Conservation (phyloP, 1,140 invertebrate species). For the Latrodectus geometricus region DNA sequence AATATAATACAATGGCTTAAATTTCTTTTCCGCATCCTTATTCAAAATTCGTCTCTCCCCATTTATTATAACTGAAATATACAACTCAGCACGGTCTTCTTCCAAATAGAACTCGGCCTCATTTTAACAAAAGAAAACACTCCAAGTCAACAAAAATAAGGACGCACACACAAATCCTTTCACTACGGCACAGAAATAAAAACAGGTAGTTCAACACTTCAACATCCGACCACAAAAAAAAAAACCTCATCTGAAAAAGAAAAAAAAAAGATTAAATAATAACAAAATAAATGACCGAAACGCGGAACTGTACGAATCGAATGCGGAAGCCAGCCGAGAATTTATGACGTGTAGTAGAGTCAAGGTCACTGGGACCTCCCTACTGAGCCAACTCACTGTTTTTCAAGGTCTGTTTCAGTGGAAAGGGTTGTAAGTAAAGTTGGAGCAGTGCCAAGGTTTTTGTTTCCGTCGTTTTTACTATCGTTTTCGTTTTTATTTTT, state of each 20-base stretch:
- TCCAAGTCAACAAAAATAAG: slow-evolving; percentile 19
- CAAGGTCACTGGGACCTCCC: slow-evolving; percentile 42
- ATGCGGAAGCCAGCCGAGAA: slow-evolving; percentile 29
- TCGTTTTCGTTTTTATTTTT: not conserved
- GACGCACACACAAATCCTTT: not conserved
- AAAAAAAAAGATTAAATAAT: not conserved
- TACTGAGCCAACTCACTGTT: slow-evolving; percentile 8
- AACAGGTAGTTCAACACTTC: not conserved
- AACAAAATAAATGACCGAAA: slow-evolving; percentile 4
- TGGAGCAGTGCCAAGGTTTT: slow-evolving; percentile 24
- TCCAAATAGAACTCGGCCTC: slow-evolving; percentile 13
- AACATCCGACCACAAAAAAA: not conserved
- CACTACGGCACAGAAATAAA: slow-evolving; percentile 8
- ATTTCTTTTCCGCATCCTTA: no score
- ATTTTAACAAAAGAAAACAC: not conserved
- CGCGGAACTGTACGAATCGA: slow-evolving; percentile 21
- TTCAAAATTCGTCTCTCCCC: not conserved
- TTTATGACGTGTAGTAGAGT: slow-evolving; percentile 33
- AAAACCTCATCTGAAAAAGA: not conserved
- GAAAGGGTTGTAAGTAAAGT: slow-evolving; percentile 13
- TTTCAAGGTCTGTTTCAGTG: slow-evolving; percentile 26
- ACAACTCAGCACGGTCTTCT: not conserved
- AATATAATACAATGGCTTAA: not conserved
- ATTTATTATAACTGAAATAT: not conserved
- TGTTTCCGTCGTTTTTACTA: slow-evolving; percentile 8